Evolutionary conservation across 2,888 invertebrate species (phyloP), one percentile per base, ranked within the genome.

Genomic region (Hydroisotoma schaefferi): DNA sequence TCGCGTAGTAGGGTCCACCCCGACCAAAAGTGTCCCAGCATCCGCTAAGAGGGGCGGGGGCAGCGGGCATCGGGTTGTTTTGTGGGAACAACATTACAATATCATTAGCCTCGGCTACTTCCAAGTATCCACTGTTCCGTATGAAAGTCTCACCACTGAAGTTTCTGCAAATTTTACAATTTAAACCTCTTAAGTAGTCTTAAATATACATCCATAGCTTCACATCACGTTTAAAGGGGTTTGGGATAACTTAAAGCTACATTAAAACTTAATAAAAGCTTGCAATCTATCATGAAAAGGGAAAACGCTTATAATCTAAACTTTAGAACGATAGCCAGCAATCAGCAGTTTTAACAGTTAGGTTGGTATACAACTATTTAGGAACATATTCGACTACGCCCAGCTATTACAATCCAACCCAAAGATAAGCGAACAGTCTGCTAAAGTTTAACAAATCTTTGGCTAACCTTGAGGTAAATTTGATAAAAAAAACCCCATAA

Each of bases 101-200:
- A 6, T 28, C 48, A 48, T 48, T 48, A 12, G 18, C 48, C 28
- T 70, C 68, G 0, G 66, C 70, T 2, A 67, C 28, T 59, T 70
- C 66, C 40, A 70, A 33, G 8, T 53, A 59, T 43, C 70, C 70
- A 48, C 56, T 68, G 44, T 67, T 59, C 23, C 46, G 33, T 12
- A 65, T 40, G 38, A 68, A 67, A 10, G 22, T 51, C 15, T 48
- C 15, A 12, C 56, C 59, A 10, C 47, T 52, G 22, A 61, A 38
- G 12, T 54, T 43, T 47, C 59, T 61, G 18, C 4, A 57, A 20
- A 28, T 15, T n/a, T 15, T 15, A 46, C 29, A 26, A 18, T 22
- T 29, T 8, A 26, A n/a, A 26, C 22, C 12, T 28, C 43, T 23
- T 40, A 22, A 53, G 23, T 40, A 22, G 23, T 43, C 20, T 28